Evolutionary conservation across 2,113 vertebrate species (phyloP).

Genomic region (Eulacestoma nigropectus): DNA sequence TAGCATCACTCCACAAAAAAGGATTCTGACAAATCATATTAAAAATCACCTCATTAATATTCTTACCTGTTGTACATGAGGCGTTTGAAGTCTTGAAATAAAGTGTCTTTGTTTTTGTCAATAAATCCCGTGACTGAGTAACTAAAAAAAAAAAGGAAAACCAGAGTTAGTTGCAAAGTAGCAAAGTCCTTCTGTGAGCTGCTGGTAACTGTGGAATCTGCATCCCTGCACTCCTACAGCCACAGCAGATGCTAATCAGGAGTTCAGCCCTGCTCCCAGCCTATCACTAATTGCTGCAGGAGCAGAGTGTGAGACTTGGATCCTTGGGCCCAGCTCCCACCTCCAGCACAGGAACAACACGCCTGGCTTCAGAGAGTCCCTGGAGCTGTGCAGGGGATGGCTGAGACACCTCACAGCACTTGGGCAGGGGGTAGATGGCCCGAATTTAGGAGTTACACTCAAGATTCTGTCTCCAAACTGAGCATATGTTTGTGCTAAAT

Average conservation of each 20-base stretch:
- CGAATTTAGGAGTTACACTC: not conserved
- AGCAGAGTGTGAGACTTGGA: not conserved
- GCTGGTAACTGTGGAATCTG: not conserved
- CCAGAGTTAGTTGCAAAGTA: not conserved
- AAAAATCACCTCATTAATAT: not conserved
- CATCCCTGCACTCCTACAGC: not conserved
- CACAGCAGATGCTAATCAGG: not conserved
- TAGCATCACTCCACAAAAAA: not conserved
- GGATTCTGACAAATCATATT: not conserved
- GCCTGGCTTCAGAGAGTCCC: not conserved
- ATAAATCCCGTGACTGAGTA: constrained; percentile 95
- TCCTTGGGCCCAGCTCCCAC: not conserved
- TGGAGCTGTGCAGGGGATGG: not conserved
- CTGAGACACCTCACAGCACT: not conserved
- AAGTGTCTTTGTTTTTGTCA: constrained; percentile 98
- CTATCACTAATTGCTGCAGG: not conserved
- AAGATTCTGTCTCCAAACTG: not conserved
- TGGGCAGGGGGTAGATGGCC: not conserved
- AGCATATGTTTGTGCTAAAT: not conserved
- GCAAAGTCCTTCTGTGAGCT: not conserved
- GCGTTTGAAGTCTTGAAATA: constrained; percentile 99
- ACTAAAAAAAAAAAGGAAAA: constrained; percentile 55
- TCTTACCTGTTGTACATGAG: constrained; percentile 96
- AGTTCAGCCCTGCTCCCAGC: not conserved
- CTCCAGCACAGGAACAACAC: not conserved